Evolutionary conservation across 2,888 invertebrate species (phyloP).

Genomic region (Cephus sareptanus): DNA sequence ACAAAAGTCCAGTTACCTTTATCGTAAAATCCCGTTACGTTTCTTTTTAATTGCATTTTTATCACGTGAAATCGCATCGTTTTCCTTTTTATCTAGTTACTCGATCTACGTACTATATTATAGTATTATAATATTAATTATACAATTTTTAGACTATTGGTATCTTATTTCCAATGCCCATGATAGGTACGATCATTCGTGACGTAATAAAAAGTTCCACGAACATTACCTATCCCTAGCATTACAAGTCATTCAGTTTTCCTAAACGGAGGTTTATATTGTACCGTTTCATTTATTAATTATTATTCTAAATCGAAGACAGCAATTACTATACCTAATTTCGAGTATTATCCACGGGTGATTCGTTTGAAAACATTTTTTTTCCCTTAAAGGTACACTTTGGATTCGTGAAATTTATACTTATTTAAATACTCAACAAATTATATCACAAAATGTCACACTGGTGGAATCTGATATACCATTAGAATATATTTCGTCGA

Average conservation of each 20-base stretch:
- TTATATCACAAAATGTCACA: not conserved
- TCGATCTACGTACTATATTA: not conserved
- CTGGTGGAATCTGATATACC: not conserved
- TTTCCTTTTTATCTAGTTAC: too few species aligned
- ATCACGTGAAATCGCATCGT: too few species aligned
- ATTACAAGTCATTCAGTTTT: not conserved
- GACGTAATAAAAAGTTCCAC: not conserved
- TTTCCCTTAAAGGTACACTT: not conserved
- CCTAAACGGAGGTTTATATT: not conserved
- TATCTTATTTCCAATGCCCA: not conserved
- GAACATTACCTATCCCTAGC: not conserved
- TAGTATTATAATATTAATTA: not conserved
- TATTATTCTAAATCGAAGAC: not conserved
- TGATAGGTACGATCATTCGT: not conserved
- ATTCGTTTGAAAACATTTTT: not conserved
- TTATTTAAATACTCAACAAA: not conserved
- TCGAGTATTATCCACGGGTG: not conserved
- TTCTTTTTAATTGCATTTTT: too few species aligned
- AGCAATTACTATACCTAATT: not conserved
- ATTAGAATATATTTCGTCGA: not conserved
- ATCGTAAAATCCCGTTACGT: too few species aligned
- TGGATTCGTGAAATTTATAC: not conserved
- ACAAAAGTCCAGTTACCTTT: too few species aligned
- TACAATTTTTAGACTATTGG: not conserved
- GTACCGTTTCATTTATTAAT: not conserved